Percentiles rank a stretch among this genome's conserved stretches.
Conservation (phyloP, 2,888 invertebrate genomes). For the Callyntrura guangdongensis region DNA sequence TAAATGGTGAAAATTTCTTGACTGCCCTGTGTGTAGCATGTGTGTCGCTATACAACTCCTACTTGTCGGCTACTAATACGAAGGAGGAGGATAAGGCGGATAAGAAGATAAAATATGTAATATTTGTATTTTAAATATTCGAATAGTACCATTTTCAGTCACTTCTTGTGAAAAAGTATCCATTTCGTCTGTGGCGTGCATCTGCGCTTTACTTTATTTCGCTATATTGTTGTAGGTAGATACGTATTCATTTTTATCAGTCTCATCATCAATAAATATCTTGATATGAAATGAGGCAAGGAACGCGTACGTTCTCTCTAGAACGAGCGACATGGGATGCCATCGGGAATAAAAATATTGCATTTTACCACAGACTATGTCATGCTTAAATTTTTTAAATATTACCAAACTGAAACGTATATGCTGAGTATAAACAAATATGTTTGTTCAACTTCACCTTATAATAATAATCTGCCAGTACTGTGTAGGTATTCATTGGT, state of each 20-base stretch:
- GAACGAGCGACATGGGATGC: slow-evolving; percentile 42
- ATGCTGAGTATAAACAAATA: not conserved
- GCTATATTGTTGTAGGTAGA: slow-evolving; percentile 19
- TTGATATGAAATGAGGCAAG: not conserved
- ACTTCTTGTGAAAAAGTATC: slow-evolving; percentile 4
- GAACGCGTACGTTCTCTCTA: not conserved
- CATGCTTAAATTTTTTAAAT: not conserved
- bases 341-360: slow-evolving; percentile 61
- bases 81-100: slow-evolving; percentile 21
- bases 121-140: slow-evolving; percentile 65
- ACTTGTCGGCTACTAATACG: no score
- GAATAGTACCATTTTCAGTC: slow-evolving; percentile 43
- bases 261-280: slow-evolving; percentile 44
- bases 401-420: not conserved
- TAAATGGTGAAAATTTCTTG: not conserved
- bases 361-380: slow-evolving; percentile 1
- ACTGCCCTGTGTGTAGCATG: not conserved
- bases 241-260: not conserved
- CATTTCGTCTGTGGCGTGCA: no score
- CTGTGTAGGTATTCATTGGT: no score
- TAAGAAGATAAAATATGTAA: slow-evolving; percentile 43
- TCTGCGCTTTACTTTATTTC: not conserved
- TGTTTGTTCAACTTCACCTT: no score
- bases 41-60: not conserved
- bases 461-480: not conserved